Conservation (phyloP, 2,888 invertebrate genomes). For the Liodrosophila aerea region DNA sequence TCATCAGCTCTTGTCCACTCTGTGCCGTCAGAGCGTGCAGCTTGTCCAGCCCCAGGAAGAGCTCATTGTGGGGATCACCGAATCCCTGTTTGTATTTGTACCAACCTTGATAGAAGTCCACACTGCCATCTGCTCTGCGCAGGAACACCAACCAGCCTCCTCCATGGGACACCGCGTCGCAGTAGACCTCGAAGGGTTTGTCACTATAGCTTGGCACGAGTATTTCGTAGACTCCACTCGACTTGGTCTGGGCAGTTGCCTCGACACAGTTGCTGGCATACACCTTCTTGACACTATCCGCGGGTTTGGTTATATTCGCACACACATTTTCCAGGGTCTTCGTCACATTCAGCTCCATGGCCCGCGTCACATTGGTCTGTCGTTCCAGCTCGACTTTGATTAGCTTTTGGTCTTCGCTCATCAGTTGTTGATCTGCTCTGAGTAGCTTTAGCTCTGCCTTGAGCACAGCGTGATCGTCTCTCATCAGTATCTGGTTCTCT, state of each 20-base stretch:
- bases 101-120: slow-evolving; percentile 40
- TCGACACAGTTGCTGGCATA: no score
- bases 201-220: neutral
- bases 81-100: slow-evolving; percentile 40
- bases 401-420: no score
- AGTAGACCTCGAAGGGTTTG: slow-evolving; percentile 6
- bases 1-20: slow-evolving; percentile 29
- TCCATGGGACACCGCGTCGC: slow-evolving; percentile 18
- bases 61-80: slow-evolving; percentile 35
- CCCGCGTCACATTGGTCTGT: no score
- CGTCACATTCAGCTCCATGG: no score
- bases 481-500: no score
- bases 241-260: neutral
- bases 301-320: no score
- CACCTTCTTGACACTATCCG: no score
- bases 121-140: slow-evolving; percentile 38
- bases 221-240: neutral
- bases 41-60: slow-evolving; percentile 41
- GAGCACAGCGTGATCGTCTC: no score
- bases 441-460: no score
- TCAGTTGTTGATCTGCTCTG: no score
- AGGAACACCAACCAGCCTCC: slow-evolving; percentile 40
- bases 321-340: no score
- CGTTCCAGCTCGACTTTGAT: no score
- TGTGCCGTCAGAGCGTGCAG: slow-evolving; percentile 24